phyloP scores from a whole-genome alignment of 2,797 vertebrate genomes.

The Chaenodraco wilsoni region DNA sequence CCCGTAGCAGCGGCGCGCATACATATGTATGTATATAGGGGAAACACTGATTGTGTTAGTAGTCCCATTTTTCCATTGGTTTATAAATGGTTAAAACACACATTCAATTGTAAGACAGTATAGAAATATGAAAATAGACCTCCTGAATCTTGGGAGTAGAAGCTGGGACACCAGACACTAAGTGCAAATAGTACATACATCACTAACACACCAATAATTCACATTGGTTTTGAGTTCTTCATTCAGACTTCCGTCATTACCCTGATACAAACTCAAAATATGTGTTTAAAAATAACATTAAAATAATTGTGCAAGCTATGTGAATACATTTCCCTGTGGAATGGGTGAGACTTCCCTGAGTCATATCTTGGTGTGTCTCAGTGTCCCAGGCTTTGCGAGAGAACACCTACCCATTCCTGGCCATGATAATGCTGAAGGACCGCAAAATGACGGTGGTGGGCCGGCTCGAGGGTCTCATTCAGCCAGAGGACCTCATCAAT shows the following conservation, averaged over 20 bases:
- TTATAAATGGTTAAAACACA: no score
- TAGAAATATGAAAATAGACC: no score
- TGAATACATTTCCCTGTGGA: neutral
- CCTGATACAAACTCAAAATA: neutral
- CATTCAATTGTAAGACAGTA: no score
- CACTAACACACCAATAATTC: no score
- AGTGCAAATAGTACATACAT: no score
- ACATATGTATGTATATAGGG: no score
- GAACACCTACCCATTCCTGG: conserved; percentile 97
- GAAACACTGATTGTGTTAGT: no score
- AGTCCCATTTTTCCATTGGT: neutral
- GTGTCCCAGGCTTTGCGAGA: conserved; percentile 97
- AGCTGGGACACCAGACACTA: no score
- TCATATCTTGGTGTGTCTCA: conserved; percentile 65
- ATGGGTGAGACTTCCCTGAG: neutral
- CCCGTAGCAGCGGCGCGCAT: no score
- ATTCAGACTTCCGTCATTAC: neutral
- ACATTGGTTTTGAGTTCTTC: neutral
- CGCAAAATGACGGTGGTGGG: conserved; percentile 98
- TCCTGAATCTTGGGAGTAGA: no score
- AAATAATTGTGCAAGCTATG: neutral
- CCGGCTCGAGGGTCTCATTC: conserved; percentile 94
- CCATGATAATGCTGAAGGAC: conserved; percentile 98
- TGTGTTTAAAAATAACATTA: neutral
- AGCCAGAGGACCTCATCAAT: conserved; percentile 96